A percentile compares a stretch with the other conserved stretches of the same genome.
Evolutionary conservation across 2,113 vertebrate genomes (phyloP).

Genomic region (Puffinus mauretanicus): DNA sequence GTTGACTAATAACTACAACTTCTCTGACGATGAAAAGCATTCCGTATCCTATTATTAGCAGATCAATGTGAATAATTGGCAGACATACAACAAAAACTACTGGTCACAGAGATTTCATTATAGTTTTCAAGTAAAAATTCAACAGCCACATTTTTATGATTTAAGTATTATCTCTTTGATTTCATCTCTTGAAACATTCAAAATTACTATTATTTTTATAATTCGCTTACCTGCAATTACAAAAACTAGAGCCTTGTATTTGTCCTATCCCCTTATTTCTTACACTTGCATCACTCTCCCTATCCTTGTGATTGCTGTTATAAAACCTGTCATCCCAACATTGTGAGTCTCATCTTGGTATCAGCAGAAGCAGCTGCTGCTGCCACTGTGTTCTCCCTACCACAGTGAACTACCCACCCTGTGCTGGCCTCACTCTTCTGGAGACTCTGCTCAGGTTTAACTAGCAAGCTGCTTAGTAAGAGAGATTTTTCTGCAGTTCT

Average conservation of each 20-base stretch:
- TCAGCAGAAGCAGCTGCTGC: not conserved
- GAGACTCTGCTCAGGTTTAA: not conserved
- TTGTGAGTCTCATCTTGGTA: not conserved
- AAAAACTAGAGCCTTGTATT: not conserved
- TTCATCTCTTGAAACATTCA: not conserved
- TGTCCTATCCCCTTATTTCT: not conserved
- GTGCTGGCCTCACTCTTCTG: not conserved
- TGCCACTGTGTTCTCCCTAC: accelerated
- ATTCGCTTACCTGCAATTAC: not conserved
- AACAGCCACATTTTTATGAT: not conserved
- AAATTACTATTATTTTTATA: not conserved
- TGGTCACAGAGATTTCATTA: not conserved
- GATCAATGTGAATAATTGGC: not conserved
- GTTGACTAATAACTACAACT: conserved; percentile 6
- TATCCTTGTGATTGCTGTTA: not conserved
- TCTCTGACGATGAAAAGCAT: not conserved
- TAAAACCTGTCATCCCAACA: not conserved
- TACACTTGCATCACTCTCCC: not conserved
- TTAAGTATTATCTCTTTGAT: not conserved
- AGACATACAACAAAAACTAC: not conserved
- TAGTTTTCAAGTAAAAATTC: not conserved
- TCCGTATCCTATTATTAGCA: not conserved
- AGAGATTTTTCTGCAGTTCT: not conserved
- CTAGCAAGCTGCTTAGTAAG: not conserved
- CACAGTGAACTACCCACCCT: accelerated